Percentiles rank a stretch among this genome's conserved stretches.
Conservation (phyloP, 2,113 vertebrate species). For the Larimichthys polyactis region DNA sequence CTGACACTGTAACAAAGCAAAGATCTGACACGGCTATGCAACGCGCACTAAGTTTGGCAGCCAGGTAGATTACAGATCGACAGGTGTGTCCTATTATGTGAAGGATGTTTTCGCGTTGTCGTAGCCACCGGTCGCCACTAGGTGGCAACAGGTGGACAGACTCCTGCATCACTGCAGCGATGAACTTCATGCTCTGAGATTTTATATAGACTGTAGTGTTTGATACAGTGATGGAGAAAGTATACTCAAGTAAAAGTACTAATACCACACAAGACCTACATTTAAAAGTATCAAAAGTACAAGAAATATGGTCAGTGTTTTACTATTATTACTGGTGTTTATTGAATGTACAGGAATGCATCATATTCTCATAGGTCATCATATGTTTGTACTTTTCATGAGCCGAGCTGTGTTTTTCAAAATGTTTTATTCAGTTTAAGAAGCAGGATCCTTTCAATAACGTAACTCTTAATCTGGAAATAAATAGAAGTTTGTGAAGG, state of each 20-base stretch:
- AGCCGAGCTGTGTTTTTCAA: too few species aligned
- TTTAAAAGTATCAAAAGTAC: neutral
- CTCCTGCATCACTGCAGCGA: slow-evolving; percentile 22
- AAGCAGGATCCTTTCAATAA: too few species aligned
- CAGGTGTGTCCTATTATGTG: slow-evolving; percentile 66
- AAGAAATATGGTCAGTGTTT: neutral
- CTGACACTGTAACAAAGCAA: neutral
- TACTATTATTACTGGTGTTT: neutral
- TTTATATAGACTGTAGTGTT: neutral
- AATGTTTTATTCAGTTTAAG: too few species aligned
- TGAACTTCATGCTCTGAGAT: neutral
- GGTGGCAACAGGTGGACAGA: slow-evolving; percentile 58
- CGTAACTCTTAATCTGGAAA: neutral
- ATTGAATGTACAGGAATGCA: too few species aligned
- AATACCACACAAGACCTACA: neutral
- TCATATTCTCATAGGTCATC: too few species aligned
- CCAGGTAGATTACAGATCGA: slow-evolving; percentile 16
- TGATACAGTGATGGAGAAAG: neutral
- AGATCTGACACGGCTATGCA: neutral
- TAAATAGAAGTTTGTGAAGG: too few species aligned
- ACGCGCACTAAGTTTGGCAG: neutral
- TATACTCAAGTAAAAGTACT: neutral
- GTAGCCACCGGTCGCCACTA: neutral
- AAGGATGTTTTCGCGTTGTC: neutral
- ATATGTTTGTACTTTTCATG: too few species aligned